These are phyloP conservation scores for Leptocoma aspasia DNA, from an alignment of 2,113 vertebrate genomes.

Conservation along the genomic window DNA sequence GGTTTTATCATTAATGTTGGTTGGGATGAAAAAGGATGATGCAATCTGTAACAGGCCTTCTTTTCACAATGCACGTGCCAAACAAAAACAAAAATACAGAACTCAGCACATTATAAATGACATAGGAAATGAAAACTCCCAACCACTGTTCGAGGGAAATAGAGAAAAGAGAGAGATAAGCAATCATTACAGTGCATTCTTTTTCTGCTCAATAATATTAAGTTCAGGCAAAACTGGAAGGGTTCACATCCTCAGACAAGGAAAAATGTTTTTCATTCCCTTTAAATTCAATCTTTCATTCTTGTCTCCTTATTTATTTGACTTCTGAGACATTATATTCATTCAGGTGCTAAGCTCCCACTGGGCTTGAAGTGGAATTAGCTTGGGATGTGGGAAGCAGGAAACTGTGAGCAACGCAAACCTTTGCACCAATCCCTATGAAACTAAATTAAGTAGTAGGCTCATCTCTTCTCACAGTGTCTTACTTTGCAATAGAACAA, in stretches of 20 bases:
- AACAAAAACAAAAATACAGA: conserved; percentile 56
- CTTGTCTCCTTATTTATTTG: conserved; percentile 51
- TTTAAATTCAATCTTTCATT: conserved; percentile 46
- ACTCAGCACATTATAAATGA: conserved; percentile 58
- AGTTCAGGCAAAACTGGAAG: conserved; percentile 32
- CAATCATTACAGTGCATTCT: conserved; percentile 36
- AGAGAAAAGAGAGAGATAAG: conserved; percentile 58
- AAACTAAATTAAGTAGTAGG: conserved; percentile 55
- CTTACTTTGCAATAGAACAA: conserved; percentile 47
- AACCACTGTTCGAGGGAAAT: conserved; percentile 9
- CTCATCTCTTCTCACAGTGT: conserved; percentile 44
- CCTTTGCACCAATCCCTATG: conserved; percentile 11
- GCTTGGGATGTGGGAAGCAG: background rate
- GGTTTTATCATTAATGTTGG: background rate
- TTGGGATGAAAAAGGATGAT: background rate
- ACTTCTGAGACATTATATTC: conserved; percentile 25
- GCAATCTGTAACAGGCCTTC: background rate
- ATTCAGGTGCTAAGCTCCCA: conserved; percentile 50
- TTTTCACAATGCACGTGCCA: conserved; percentile 1
- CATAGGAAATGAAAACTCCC: conserved; percentile 64
- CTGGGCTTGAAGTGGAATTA: conserved; percentile 47
- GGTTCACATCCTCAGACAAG: conserved; percentile 41
- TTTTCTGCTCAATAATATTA: conserved; percentile 56
- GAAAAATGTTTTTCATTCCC: conserved; percentile 57
- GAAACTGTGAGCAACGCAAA: background rate